These are phyloP conservation scores for Egretta garzetta DNA, from an alignment of 2,113 vertebrate genomes.

Conservation along the genomic window DNA sequence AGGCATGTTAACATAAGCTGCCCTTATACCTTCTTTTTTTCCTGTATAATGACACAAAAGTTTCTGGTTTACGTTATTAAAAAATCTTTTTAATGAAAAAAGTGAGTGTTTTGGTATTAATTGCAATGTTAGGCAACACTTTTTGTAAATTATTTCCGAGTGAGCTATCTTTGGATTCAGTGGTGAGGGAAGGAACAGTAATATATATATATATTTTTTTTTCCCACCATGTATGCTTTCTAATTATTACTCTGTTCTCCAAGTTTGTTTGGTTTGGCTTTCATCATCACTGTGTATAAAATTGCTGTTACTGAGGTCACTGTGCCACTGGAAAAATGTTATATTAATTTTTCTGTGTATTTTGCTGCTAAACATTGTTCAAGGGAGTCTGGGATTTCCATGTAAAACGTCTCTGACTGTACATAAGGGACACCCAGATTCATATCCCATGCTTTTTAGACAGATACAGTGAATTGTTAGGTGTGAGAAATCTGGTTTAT, in stretches of 20 bases:
- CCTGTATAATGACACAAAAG: not conserved
- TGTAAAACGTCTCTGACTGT: not conserved
- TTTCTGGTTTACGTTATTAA: not conserved
- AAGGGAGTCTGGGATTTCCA: not conserved
- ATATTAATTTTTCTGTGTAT: not conserved
- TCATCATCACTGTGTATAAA: not conserved
- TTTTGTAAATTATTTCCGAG: not conserved
- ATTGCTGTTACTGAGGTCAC: not conserved
- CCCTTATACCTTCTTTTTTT: not conserved
- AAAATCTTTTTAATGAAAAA: not conserved
- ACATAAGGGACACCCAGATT: not conserved
- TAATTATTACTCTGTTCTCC: not conserved
- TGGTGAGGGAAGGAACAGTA: not conserved
- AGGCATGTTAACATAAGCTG: not conserved
- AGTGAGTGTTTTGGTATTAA: not conserved
- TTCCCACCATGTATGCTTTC: not conserved
- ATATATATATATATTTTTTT: not conserved
- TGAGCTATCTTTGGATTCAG: not conserved
- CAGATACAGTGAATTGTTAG: not conserved
- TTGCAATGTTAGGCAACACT: not conserved
- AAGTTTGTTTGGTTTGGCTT: not conserved
- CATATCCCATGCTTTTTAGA: not conserved
- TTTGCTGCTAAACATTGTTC: not conserved
- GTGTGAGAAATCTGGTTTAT: not conserved
- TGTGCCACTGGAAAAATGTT: not conserved